Base-by-base conservation (phyloP, 2,888 invertebrate species). In the Volucella bombylans region DNA sequence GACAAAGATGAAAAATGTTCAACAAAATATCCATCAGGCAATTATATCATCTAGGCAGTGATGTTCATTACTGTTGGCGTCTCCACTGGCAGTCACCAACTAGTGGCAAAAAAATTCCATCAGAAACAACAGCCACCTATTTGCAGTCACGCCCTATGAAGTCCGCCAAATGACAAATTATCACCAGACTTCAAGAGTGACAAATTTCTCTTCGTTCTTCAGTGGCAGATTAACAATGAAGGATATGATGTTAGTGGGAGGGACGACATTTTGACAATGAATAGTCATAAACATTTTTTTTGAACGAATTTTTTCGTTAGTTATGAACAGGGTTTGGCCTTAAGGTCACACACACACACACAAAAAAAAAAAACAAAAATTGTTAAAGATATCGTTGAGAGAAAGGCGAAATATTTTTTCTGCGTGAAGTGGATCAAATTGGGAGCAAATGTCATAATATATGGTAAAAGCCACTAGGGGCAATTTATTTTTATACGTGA, bases 351-450 rank as follows among this genome's bases (percentile, higher is more conserved):
- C 6, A 50, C 11, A 59, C 38, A 61, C 50, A 59, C 50, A 41
- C 41, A 41, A 50, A 49, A 39, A 10, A 23, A 69, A 50, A 50
- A n/a, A 18, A 8, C 14, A 47, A 69, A 41, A 11, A 12, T n/a
- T 39, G 14, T 11, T 14, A 49, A 74, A 43, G 49, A 50, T 61
- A 59, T 41, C 50, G 57, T 55, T 67, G 57, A 38, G 55, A 59
- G 50, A 23, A 23, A 14, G 45, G 49, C n/a, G 68, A 43, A 23
- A 45, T 45, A 41, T 18, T 43, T n/a, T 6, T 45, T 45, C n/a
- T 68, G n/a, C 18, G 55, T 55, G n/a, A 59, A 74, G 59, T 49
- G 49, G 41, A 74, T 74, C 49, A 65, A 49, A 65, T 59, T 50
- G 50, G 49, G 14, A 49, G 18, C 12, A 10, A 41, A 47, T 31